Conservation (phyloP, 2,888 invertebrate species). For the Xestia sexstrigata region DNA sequence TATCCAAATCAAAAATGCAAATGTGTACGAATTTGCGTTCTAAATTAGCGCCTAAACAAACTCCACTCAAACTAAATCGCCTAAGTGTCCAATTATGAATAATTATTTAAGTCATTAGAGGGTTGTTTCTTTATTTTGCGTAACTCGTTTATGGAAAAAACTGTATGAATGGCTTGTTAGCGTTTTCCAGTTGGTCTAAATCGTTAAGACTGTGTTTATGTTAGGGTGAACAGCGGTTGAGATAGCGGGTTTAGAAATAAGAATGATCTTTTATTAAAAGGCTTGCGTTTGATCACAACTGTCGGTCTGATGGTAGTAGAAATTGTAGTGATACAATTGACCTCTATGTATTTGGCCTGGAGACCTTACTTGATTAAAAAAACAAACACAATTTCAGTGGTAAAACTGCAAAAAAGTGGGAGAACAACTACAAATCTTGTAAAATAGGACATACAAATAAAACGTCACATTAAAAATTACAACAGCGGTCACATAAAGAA, state of each 20-base stretch:
- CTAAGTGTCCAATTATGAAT: conserved; percentile 81
- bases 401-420: background rate
- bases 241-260: background rate
- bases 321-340: background rate
- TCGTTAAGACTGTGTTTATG: conserved; percentile 68
- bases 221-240: conserved; percentile 62
- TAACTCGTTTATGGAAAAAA: conserved; percentile 83
- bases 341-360: background rate
- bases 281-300: background rate
- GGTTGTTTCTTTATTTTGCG: conserved; percentile 77
- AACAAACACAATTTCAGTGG: background rate
- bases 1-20: conserved; percentile 64
- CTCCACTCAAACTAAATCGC: conserved; percentile 69
- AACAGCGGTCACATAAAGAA: conserved; percentile 28
- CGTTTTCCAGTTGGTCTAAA: conserved; percentile 81
- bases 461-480: conserved; percentile 25
- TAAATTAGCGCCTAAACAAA: conserved; percentile 72
- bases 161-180: conserved; percentile 87
- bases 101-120: conserved; percentile 81
- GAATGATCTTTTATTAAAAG: background rate
- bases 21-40: conserved; percentile 62
- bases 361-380: background rate
- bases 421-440: background rate
- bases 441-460: background rate
- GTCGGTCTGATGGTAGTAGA: too few species aligned